Conservation (phyloP, 2,113 vertebrate genomes). For the Pseudois nayaur region DNA sequence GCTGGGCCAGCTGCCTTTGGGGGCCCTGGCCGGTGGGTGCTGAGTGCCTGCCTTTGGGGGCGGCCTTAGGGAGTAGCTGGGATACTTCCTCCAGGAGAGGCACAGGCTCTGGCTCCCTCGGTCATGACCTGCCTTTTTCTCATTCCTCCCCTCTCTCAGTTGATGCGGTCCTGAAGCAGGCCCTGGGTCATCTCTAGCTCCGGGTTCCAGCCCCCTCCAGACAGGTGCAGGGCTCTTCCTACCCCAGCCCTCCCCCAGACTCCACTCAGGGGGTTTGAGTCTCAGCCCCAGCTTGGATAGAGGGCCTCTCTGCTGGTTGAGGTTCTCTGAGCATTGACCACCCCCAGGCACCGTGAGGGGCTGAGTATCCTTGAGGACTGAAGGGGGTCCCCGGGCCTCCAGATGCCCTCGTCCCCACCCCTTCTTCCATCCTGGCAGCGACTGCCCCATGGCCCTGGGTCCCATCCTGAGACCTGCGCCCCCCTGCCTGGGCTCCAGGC, state of each 20-base stretch:
- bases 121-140: background rate
- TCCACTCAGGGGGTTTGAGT: background rate
- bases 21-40: background rate
- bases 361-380: background rate
- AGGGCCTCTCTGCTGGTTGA: background rate
- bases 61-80: background rate
- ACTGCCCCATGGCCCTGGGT: rapidly evolving
- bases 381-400: background rate
- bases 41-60: background rate
- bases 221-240: background rate
- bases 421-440: rapidly evolving
- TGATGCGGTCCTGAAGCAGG: background rate
- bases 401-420: rapidly evolving
- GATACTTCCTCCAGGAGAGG: background rate
- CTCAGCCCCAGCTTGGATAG: background rate
- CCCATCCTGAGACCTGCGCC: background rate
- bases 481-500: background rate
- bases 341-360: rapidly evolving
- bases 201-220: too few species aligned
- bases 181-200: background rate
- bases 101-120: background rate
- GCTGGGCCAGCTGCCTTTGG: background rate
- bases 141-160: too few species aligned
- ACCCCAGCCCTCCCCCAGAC: background rate
- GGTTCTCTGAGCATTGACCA: background rate